phyloP scores from a whole-genome alignment of 2,797 vertebrate species.

The Trichosurus vulpecula region DNA sequence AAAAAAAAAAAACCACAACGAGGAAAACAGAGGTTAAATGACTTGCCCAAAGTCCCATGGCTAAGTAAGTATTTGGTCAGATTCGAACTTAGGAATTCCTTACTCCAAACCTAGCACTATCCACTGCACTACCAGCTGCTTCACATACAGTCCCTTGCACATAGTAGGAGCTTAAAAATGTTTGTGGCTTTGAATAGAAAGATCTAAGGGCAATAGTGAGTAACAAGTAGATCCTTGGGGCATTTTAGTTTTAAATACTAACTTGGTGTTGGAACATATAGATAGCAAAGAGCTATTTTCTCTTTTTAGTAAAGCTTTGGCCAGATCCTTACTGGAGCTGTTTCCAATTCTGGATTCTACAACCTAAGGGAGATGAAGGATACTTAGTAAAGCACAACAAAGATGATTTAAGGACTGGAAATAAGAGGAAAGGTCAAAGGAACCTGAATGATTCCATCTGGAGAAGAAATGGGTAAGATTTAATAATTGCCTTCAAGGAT shows the following conservation, averaged over 20 bases:
- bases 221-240: not conserved
- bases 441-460: not conserved
- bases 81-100: not conserved
- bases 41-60: not conserved
- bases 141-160: not conserved
- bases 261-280: not conserved
- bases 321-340: not conserved
- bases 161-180: not conserved
- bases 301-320: not conserved
- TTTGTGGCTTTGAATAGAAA: not conserved
- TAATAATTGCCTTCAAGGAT: not conserved
- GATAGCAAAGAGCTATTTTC: not conserved
- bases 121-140: not conserved
- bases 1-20: not conserved
- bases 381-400: not conserved
- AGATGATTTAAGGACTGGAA: not conserved
- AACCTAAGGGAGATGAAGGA: not conserved
- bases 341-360: not conserved
- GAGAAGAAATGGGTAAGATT: not conserved
- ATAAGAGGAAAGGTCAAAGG: not conserved
- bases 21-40: not conserved
- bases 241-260: not conserved
- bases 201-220: not conserved
- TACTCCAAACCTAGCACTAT: not conserved
- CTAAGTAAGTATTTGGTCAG: not conserved